Evolutionary conservation across 2,797 vertebrate genomes (phyloP), one percentile per base, ranked within the genome.

Genomic region (Betta splendens): DNA sequence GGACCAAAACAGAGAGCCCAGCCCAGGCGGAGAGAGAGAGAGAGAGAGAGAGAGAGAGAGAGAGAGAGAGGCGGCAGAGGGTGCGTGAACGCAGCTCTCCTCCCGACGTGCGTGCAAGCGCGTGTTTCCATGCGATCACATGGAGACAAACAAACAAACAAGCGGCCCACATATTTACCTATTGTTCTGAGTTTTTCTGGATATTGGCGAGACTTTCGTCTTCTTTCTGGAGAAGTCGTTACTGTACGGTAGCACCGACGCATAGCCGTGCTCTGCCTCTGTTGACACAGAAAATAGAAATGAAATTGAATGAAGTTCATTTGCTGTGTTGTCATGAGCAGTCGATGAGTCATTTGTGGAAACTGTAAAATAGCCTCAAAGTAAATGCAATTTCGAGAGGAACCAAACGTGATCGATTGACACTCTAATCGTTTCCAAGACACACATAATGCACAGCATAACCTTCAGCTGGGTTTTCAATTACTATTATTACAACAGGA

Each of bases 181-280:
- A 92, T 94, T 96, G 91, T 93, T 97, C 84, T 89, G 94, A 82
- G 93, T 81, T 93, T 98, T 98, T 92, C 95, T 93, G 92, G 94
- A 93, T 79, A 95, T 92, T 85, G 94, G 78, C 72, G 93, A 92
- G 52, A 93, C 85, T 96, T 97, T 98, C 91, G 94, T 93, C 93
- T 96, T 99, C 93, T 98, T 98, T 90, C 94, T 87, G 91, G 94
- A 91, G 84, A 94, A 96, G 92, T 98, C 95, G 80, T 90, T 94
- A 84, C 93, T 94, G 92, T 92, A 98, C 62, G 96, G 97, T 91
- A 98, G 92, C 88, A 96, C 94, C 69, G 97, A 97, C 55, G 96
- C 97, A 87, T 99, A 99, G 81, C 97, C 96, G 84, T 99, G 97
- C 81, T 99, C 97, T 86, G 97, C 96, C 89, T 97, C 97, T 98